Conservation (phyloP, 2,888 invertebrate species). For the Zygaena filipendulae region DNA sequence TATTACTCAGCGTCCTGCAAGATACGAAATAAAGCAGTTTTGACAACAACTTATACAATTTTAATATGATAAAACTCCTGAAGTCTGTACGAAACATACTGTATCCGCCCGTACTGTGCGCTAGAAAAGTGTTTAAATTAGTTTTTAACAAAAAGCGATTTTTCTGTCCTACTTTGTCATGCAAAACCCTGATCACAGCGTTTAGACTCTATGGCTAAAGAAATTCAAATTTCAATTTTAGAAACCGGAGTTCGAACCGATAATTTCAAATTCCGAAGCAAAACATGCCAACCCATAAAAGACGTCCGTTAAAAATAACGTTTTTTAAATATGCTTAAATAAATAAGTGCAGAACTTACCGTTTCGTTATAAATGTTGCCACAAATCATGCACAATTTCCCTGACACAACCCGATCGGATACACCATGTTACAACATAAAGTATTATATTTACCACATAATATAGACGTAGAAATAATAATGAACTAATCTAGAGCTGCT, state of each 20-base stretch:
- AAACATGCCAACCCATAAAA: slow-evolving; percentile 7
- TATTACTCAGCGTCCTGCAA: too few relatives aligned
- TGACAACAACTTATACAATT: slow-evolving; percentile 35
- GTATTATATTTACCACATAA: slow-evolving; percentile 30
- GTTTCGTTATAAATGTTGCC: slow-evolving; percentile 19
- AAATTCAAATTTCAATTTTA: too few relatives aligned
- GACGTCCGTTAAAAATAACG: slow-evolving; percentile 9
- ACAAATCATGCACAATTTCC: slow-evolving; percentile 56
- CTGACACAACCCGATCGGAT: slow-evolving; percentile 54
- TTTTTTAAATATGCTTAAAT: too few relatives aligned
- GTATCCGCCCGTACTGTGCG: slow-evolving; percentile 48
- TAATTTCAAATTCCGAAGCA: too few relatives aligned
- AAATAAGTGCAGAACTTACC: slow-evolving; percentile 49
- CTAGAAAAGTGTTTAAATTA: too few relatives aligned
- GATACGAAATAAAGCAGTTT: slow-evolving; percentile 30
- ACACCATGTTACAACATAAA: slow-evolving; percentile 44
- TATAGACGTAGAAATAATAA: too few relatives aligned
- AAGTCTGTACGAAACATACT: slow-evolving; percentile 19
- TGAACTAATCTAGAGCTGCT: slow-evolving; percentile 18
- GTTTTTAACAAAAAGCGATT: too few relatives aligned
- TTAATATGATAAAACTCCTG: slow-evolving; percentile 30
- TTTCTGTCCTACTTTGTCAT: too few relatives aligned
- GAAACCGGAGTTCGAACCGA: too few relatives aligned
- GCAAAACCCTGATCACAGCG: too few relatives aligned
- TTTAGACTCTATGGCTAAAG: too few relatives aligned